phyloP scores from a whole-genome alignment of 2,888 invertebrate species.

The Sepiola atlantica region DNA sequence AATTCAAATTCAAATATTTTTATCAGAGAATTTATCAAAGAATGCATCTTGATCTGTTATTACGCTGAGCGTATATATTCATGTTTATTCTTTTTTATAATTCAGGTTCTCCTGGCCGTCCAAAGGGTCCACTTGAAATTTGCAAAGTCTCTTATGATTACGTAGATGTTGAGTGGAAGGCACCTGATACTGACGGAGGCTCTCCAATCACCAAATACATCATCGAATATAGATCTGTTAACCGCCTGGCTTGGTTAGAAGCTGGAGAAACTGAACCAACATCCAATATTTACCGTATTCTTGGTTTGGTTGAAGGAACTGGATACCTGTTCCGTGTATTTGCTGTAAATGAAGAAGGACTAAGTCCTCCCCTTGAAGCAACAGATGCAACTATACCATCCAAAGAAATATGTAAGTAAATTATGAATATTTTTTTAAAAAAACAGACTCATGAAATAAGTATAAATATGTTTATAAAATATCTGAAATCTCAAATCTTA shows the following conservation, averaged over 20 bases:
- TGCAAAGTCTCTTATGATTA: constrained; percentile 63
- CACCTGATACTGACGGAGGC: constrained; percentile 72
- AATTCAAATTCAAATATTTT: not conserved
- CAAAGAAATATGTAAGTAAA: constrained; percentile 52
- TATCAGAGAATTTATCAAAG: not conserved
- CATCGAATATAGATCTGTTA: constrained; percentile 82
- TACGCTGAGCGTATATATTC: not conserved
- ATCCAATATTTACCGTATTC: constrained; percentile 60
- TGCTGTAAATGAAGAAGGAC: constrained; percentile 71
- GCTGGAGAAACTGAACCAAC: constrained; percentile 61
- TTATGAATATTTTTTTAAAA: not conserved
- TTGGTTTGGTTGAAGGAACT: constrained; percentile 80
- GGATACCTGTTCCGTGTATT: constrained; percentile 70
- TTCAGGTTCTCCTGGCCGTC: constrained; percentile 69
- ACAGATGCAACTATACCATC: constrained; percentile 63
- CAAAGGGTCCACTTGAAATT: constrained; percentile 63
- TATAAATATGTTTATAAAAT: not conserved
- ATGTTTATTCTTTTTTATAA: constrained; percentile 46
- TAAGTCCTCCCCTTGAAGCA: constrained; percentile 62
- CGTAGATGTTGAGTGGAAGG: constrained; percentile 68
- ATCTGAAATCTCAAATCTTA: not conserved
- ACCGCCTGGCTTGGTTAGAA: constrained; percentile 87
- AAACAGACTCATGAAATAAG: not conserved
- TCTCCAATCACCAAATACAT: constrained; percentile 67
- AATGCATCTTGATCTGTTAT: not conserved